Evolutionary conservation across 2,113 vertebrate species (phyloP).

Genomic region (Balaeniceps rex): DNA sequence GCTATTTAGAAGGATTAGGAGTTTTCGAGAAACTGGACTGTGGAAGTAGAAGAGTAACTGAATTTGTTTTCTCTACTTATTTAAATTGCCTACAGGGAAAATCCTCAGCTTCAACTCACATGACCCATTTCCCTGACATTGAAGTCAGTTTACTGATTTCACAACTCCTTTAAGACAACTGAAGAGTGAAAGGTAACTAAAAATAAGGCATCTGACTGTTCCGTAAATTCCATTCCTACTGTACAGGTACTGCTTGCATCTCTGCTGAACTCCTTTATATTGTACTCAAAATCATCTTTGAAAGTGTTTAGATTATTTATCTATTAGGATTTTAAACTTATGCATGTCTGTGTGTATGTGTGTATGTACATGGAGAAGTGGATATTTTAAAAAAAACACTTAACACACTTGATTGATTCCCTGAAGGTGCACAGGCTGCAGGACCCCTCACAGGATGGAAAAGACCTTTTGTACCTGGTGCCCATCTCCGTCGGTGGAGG

Average conservation of each 20-base stretch:
- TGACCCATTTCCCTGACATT: background rate
- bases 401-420: no score
- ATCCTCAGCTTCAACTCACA: background rate
- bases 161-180: background rate
- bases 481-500: background rate
- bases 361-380: background rate
- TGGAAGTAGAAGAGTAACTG: background rate
- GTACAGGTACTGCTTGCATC: background rate
- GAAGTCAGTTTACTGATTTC: background rate
- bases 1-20: background rate
- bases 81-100: background rate
- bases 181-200: background rate
- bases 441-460: background rate
- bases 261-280: background rate
- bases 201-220: background rate
- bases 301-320: background rate
- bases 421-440: background rate
- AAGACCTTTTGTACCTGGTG: background rate
- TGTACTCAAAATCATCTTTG: background rate
- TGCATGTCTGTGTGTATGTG: accelerated
- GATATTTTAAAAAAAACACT: background rate
- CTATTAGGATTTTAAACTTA: background rate
- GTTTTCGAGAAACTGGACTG: background rate
- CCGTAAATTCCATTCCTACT: background rate
- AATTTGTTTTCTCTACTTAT: background rate